Base-by-base conservation (phyloP, 1,140 invertebrate species). In the Leptopilina boulardi region DNA sequence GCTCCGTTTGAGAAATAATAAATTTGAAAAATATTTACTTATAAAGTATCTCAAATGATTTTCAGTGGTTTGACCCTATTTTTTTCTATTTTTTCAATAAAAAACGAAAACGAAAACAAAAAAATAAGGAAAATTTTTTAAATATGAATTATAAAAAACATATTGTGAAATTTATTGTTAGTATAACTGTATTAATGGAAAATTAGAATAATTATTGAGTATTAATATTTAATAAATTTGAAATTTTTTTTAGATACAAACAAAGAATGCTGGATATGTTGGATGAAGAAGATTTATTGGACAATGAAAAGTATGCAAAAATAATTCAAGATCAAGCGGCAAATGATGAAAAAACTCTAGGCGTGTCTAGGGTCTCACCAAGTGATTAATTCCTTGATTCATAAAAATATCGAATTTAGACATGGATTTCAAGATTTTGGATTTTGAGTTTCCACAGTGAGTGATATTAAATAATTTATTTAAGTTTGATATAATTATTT, bases 251-350 rank as follows among this genome's bases (percentile, higher is more conserved):
- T 70, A 93, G 92, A 73, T 93, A 94, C 77, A 94, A 94, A 84
- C 92, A 92, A 80, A 90, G 92, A 76, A 91, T 94, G 90, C 92
- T 92, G 79, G 92, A 93, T 78, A 89, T 93, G 85, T 80, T 93
- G 59, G 92, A 93, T 30, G 93, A 93, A 82, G 93, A 93, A 76
- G 93, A 93, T 85, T 79, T 92, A 13, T 81, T 88, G n/a, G 89
- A 91, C 26, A 85, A 87, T 66, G 87, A 90, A 70, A 91, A 87
- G 74, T 92, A 92, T 83, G 89, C 90, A 15, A 90, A 91, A 82
- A 87, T 91, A 72, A 79, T 91, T 23, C 85, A 90, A 75, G 87
- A 91, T 76, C 91, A 91, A 80, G 89, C 86, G 41, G 89, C 87
- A 0, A 80, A 87, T 5, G 87, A 91, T 73, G 88, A 91, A 26